A percentile compares a stretch with the other conserved stretches of the same genome.
Conservation (phyloP, 2,888 invertebrate species). For the Chrysolina oricalcia region DNA sequence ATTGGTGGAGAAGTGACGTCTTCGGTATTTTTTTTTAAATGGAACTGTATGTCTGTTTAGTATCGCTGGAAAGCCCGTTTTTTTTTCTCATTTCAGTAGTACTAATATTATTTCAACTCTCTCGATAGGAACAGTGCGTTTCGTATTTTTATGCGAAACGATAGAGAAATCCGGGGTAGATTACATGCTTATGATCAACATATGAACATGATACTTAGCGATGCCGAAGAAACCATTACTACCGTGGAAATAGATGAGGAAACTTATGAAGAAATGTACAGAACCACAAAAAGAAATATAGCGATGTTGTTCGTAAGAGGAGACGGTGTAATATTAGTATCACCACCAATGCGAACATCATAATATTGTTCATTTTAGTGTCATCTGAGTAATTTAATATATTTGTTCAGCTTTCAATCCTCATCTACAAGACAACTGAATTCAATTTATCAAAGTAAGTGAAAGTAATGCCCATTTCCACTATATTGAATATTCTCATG, state of each 20-base stretch:
- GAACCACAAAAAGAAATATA: conserved; percentile 95
- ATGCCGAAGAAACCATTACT: conserved; percentile 98
- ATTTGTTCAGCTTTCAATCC: neutral
- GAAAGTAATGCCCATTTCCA: too few relatives aligned
- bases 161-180: conserved; percentile 95
- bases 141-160: conserved; percentile 99
- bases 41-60: too few relatives aligned
- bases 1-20: too few relatives aligned
- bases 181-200: conserved; percentile 99
- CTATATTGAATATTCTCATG: too few relatives aligned
- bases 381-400: neutral
- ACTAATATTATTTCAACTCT: too few relatives aligned
- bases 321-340: conserved; percentile 98
- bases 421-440: conserved; percentile 30
- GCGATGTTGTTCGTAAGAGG: conserved; percentile 99
- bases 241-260: conserved; percentile 98
- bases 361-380: conserved; percentile 50
- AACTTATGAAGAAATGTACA: conserved; percentile 99
- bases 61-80: too few relatives aligned
- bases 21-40: too few relatives aligned
- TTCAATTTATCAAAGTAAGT: neutral
- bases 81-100: too few relatives aligned
- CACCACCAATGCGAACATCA: conserved; percentile 78
- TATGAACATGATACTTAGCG: conserved; percentile 98
- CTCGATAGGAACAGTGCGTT: too few relatives aligned